Evolutionary conservation across 2,888 invertebrate genomes (phyloP).

Genomic region (Xestia sexstrigata): DNA sequence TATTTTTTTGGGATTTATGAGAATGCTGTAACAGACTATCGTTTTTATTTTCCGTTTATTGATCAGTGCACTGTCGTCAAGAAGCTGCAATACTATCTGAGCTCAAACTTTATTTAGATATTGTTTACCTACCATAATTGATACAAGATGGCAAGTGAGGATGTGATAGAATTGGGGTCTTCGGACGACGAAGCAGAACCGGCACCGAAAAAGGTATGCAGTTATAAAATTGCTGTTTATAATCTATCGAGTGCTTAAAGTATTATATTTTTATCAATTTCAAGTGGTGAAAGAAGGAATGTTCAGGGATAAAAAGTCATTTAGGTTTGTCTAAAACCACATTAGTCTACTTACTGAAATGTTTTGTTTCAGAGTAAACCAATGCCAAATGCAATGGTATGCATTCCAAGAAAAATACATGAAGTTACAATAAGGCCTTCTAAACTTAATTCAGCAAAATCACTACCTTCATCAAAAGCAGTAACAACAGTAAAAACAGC

Average conservation of each 20-base stretch:
- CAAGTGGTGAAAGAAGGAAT: not conserved
- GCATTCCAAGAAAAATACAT: constrained; percentile 79
- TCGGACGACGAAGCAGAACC: constrained; percentile 86
- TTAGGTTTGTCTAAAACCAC: not conserved
- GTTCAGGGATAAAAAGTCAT: not conserved
- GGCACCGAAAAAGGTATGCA: constrained; percentile 81
- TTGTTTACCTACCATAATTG: constrained; percentile 12
- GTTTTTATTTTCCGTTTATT: not conserved
- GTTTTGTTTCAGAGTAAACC: constrained; percentile 79
- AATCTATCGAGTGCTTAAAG: not conserved
- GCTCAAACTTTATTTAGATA: not conserved
- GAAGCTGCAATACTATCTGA: constrained; percentile 14
- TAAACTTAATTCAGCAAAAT: constrained; percentile 56
- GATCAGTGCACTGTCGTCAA: constrained; percentile 1
- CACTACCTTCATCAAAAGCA: not conserved
- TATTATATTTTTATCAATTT: not conserved
- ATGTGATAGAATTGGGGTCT: constrained; percentile 87
- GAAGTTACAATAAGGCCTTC: constrained; percentile 79
- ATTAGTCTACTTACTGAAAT: not conserved
- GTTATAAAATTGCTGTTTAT: not conserved
- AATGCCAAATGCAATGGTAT: constrained; percentile 84
- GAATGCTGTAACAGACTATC: constrained; percentile 12
- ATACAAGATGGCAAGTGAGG: constrained; percentile 81
- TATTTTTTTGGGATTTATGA: constrained; percentile 21
- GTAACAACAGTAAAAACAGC: constrained; percentile 2